Evolutionary conservation across 92 coral and sea anemone species (phyloP).

Genomic region (Bergia puertoricense): DNA sequence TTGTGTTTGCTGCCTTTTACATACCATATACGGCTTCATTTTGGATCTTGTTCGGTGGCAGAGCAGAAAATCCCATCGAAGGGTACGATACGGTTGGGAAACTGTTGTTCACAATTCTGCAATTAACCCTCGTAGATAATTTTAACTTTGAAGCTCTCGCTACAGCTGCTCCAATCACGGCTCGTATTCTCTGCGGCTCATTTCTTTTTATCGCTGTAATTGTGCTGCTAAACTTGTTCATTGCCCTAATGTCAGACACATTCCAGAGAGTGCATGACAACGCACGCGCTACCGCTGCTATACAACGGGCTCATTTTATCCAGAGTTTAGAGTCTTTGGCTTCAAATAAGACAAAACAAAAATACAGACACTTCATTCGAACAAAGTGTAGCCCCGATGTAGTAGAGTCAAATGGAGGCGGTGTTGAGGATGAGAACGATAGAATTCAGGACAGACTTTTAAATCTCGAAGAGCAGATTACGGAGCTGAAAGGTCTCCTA

Average conservation of each 20-base stretch:
- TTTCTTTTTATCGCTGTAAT: conserved; percentile 69
- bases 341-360: conserved; percentile 49
- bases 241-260: conserved; percentile 81
- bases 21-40: conserved; percentile 83
- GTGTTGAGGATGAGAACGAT: conserved; percentile 50
- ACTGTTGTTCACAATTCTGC: conserved; percentile 59
- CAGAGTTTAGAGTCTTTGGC: conserved; percentile 68
- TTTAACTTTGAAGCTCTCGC: conserved; percentile 60
- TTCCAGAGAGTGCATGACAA: conserved; percentile 86
- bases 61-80: conserved; percentile 59
- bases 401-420: conserved; percentile 41
- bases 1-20: conserved; percentile 68
- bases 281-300: conserved; percentile 78
- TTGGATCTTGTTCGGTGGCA: conserved; percentile 84
- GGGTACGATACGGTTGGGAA: conserved; percentile 62
- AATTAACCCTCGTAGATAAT: conserved; percentile 67
- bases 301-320: conserved; percentile 79
- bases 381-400: conserved; percentile 71
- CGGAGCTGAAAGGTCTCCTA: conserved; percentile 43
- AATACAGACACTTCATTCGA: conserved; percentile 58
- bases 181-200: conserved; percentile 75
- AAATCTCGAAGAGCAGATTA: conserved; percentile 51
- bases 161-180: conserved; percentile 66
- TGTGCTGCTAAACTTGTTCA: conserved; percentile 75
- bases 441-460: conserved; percentile 36